phyloP scores from a whole-genome alignment of 2,888 invertebrate species.

The Erpobdella octoculata region DNA sequence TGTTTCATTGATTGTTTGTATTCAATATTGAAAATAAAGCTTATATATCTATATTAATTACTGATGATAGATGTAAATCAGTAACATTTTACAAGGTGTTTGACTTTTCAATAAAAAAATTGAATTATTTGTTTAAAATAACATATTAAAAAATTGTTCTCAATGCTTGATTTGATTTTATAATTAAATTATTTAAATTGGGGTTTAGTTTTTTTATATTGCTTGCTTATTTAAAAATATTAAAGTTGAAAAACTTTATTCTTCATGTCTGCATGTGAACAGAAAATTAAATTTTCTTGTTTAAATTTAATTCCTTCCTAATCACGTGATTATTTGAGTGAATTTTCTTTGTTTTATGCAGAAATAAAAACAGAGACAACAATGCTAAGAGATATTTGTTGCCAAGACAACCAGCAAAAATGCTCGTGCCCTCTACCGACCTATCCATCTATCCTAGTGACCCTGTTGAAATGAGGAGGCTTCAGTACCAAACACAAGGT shows the following conservation, averaged over 20 bases:
- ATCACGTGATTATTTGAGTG: too few relatives aligned
- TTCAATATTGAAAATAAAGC: too few relatives aligned
- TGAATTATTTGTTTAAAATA: too few relatives aligned
- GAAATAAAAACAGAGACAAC: conserved; percentile 18
- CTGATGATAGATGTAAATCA: not conserved
- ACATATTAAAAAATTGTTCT: too few relatives aligned
- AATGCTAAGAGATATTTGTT: conserved; percentile 46
- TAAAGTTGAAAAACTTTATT: not conserved
- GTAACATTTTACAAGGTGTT: not conserved
- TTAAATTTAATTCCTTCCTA: not conserved
- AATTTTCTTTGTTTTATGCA: too few relatives aligned
- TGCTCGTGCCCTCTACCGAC: conserved; percentile 38
- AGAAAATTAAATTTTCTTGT: not conserved
- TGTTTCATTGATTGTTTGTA: too few relatives aligned
- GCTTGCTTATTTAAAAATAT: not conserved
- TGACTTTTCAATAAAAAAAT: not conserved
- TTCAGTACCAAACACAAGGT: conserved; percentile 91
- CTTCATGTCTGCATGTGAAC: not conserved
- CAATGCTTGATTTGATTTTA: too few relatives aligned
- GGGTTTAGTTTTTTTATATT: too few relatives aligned
- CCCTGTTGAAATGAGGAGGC: conserved; percentile 86
- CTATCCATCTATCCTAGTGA: conserved; percentile 68
- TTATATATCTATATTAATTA: too few relatives aligned
- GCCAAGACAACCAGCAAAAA: conserved; percentile 46
- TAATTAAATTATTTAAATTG: too few relatives aligned